A percentile compares a stretch with the other conserved stretches of the same genome.
These are phyloP conservation scores for Eupithecia dodoneata DNA, from an alignment of 2,888 invertebrate species.

Conservation along the genomic window DNA sequence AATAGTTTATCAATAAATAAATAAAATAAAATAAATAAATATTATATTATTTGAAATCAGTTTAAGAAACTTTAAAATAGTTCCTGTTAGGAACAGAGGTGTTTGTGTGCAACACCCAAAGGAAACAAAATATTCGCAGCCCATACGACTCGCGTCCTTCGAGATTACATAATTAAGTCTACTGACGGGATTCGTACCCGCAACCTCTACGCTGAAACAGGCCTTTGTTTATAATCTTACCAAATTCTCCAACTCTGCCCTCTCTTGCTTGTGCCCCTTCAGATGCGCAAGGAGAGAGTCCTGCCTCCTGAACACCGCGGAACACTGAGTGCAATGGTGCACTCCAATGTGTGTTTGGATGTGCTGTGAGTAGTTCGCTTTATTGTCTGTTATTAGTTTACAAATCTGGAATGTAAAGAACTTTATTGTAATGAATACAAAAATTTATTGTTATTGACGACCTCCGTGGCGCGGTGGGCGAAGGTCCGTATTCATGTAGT, in stretches of 20 bases:
- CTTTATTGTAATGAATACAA: too few relatives aligned
- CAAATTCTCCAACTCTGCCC: slow-evolving; percentile 10
- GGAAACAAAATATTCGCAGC: neutral
- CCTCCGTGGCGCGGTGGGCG: too few relatives aligned
- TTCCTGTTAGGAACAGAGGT: too few relatives aligned
- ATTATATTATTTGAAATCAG: too few relatives aligned
- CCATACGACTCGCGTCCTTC: too few relatives aligned
- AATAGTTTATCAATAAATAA: too few relatives aligned
- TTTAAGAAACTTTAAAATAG: too few relatives aligned
- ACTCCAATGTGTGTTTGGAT: slow-evolving; percentile 63
- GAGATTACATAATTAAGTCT: too few relatives aligned
- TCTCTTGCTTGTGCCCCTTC: slow-evolving; percentile 60
- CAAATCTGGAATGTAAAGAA: slow-evolving; percentile 60
- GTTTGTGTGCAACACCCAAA: neutral
- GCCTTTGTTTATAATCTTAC: neutral
- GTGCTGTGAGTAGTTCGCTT: slow-evolving; percentile 64
- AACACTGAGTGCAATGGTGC: slow-evolving; percentile 66
- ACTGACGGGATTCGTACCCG: neutral
- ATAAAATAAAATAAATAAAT: too few relatives aligned
- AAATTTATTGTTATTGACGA: too few relatives aligned
- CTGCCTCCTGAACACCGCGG: slow-evolving; percentile 65
- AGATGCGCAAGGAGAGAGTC: slow-evolving; percentile 66
- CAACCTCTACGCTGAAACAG: neutral
- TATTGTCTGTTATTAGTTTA: slow-evolving; percentile 63
- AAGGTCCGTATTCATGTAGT: too few relatives aligned